Evolutionary conservation across 2,888 invertebrate genomes (phyloP), one percentile per base, ranked within the genome.

Genomic region (Rhaphigaster nebulosa): DNA sequence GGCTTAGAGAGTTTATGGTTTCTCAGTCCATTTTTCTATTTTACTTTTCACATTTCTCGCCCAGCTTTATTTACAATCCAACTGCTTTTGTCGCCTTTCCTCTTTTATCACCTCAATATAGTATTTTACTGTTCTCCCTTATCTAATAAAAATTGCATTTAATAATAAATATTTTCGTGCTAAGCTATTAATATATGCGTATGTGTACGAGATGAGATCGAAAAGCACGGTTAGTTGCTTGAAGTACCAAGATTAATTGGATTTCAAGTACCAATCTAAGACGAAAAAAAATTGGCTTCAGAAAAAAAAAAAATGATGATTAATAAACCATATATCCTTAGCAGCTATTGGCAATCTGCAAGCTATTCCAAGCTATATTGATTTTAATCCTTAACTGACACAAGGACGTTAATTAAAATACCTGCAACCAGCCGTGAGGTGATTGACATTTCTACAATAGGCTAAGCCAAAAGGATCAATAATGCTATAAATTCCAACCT

Each of bases 331-430:
- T 6, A 34, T 70, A 34, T 70, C 8, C 70, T 70, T 34, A 34
- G 70, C 29, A 34, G 34, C 3, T 8, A 29, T 56, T 8, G 26
- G 20, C 20, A 56, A 26, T 60, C 60, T 60, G n/a, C 26, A n/a
- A n/a, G 5, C n/a, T 13, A 60, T 12, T n/a, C 60, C 12, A 60
- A 34, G 34, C 5, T 18, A 13, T 65, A 70, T 70, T 34, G 70
- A 70, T 70, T 34, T 70, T 34, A 18, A 70, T 70, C 70, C 34
- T 70, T 70, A 34, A 70, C 60, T 60, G 60, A 60, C 60, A 60
- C 60, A 10, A n/a, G 60, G 12, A 26, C 70, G 70, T 70, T 70
- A 70, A 70, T 70, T 70, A 70, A 70, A 70, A 70, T 70, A 70
- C 70, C 34, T 34, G 70, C 18, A 34, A 5, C 34, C 70, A 18